A percentile compares a stretch with the other conserved stretches of the same genome.
Conservation (phyloP, 2,797 vertebrate species). For the Euthynnus affinis region DNA sequence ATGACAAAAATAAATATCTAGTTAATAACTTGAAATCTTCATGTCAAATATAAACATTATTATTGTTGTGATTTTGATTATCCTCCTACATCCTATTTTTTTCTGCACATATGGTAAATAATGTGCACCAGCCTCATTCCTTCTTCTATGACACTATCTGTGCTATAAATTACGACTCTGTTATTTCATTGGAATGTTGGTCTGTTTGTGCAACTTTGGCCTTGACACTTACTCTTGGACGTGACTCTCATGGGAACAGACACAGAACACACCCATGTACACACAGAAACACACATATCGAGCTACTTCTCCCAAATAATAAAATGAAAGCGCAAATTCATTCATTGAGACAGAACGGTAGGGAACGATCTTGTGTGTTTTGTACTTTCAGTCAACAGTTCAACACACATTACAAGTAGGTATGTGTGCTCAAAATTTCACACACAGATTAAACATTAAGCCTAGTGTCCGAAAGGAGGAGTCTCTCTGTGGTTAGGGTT, state of each 20-base stretch:
- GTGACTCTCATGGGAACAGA: conserved; percentile 7
- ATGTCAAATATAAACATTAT: not conserved
- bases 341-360: not conserved
- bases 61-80: not conserved
- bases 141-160: not conserved
- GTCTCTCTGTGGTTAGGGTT: conserved; percentile 40
- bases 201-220: conserved; percentile 38
- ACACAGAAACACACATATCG: not conserved
- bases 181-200: not conserved
- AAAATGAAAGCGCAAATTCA: not conserved
- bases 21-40: not conserved
- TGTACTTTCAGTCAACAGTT: not conserved
- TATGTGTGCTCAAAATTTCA: conserved; percentile 17
- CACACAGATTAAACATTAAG: conserved; percentile 73
- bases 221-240: conserved; percentile 23
- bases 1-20: not conserved
- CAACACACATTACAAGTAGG: not conserved
- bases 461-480: conserved; percentile 60
- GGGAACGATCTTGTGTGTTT: not conserved
- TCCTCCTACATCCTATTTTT: not conserved
- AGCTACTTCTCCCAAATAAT: not conserved
- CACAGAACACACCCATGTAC: conserved; percentile 2
- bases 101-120: not conserved
- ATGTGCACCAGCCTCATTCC: not conserved
- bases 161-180: not conserved